phyloP scores from a whole-genome alignment of 2,797 vertebrate genomes.

The Pogonophryne albipinna region DNA sequence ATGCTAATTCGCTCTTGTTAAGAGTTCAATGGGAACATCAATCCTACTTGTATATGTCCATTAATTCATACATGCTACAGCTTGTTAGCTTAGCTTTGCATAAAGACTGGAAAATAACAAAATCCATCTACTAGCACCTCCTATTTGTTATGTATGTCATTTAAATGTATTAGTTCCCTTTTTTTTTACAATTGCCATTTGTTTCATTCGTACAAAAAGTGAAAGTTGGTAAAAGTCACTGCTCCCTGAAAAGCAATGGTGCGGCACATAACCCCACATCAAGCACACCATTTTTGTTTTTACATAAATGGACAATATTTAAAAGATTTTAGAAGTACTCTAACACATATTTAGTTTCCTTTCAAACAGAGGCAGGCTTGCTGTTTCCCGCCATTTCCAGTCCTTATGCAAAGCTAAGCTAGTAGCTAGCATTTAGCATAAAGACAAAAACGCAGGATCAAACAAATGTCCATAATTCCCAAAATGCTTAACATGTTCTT shows the following conservation, averaged over 20 bases:
- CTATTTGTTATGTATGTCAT: neutral
- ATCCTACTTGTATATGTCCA: neutral
- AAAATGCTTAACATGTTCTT: neutral
- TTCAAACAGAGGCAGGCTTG: neutral
- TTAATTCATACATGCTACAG: neutral
- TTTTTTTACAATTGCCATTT: neutral
- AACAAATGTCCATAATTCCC: neutral
- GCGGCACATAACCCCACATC: neutral
- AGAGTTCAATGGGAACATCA: neutral
- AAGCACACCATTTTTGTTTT: neutral
- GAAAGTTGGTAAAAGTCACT: neutral
- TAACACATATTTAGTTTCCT: neutral
- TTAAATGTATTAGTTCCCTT: neutral
- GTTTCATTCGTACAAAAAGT: neutral
- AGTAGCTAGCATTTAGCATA: neutral
- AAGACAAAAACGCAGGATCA: neutral
- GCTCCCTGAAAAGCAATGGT: neutral
- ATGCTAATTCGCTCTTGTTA: too few relatives aligned
- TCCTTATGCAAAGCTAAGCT: conserved; percentile 2
- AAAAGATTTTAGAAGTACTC: neutral
- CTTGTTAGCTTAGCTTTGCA: conserved; percentile 3
- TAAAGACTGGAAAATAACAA: neutral
- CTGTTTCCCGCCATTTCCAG: neutral
- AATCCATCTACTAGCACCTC: neutral
- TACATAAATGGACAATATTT: neutral